These are phyloP conservation scores for Siniperca chuatsi DNA, from an alignment of 2,113 vertebrate species.

Conservation along the genomic window DNA sequence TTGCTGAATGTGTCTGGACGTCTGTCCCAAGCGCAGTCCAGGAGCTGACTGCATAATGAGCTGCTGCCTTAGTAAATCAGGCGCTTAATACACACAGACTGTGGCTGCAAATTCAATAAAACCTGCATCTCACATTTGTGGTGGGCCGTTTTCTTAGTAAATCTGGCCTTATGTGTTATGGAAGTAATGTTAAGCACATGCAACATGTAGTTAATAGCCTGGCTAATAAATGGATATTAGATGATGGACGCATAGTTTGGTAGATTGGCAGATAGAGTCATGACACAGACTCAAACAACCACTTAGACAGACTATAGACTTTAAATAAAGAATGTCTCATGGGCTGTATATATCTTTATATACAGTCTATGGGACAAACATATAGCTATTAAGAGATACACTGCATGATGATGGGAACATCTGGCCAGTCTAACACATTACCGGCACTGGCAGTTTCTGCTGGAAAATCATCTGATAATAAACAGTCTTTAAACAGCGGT, in stretches of 20 bases:
- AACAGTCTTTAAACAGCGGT: constrained; percentile 32
- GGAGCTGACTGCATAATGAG: neutral
- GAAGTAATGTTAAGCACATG: constrained; percentile 7
- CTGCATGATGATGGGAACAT: constrained; percentile 46
- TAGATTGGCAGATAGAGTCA: neutral
- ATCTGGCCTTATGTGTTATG: constrained; percentile 6
- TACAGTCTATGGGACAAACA: neutral
- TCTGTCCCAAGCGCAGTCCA: neutral
- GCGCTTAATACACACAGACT: constrained; percentile 10
- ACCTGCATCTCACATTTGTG: neutral
- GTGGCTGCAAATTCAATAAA: constrained; percentile 20
- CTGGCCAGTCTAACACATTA: constrained; percentile 49
- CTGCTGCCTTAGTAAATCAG: constrained; percentile 14
- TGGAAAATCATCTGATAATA: constrained; percentile 47
- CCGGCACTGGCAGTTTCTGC: constrained; percentile 42
- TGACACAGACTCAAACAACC: constrained; percentile 9
- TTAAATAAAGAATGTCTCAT: neutral
- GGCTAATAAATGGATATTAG: neutral
- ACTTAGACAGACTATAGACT: neutral
- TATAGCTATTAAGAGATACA: constrained; percentile 1
- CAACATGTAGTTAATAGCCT: neutral
- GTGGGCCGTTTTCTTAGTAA: neutral
- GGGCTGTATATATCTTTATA: neutral
- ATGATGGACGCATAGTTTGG: neutral
- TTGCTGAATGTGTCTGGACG: neutral